Percentiles rank a stretch among this genome's conserved stretches.
Evolutionary conservation across 2,113 vertebrate genomes (phyloP).

Genomic region (Oncorhynchus kisutch): DNA sequence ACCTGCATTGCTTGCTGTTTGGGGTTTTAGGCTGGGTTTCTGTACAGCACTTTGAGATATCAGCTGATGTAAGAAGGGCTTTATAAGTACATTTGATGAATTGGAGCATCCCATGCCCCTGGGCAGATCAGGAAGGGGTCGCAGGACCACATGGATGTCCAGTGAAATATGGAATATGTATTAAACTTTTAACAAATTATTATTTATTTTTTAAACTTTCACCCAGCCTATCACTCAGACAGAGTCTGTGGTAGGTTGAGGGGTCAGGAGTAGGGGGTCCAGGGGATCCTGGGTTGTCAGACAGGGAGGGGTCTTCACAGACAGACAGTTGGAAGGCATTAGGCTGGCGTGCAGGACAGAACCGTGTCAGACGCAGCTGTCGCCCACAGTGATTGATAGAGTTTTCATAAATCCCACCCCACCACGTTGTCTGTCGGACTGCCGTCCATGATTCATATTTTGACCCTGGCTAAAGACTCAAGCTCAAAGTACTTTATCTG

Average conservation of each 20-base stretch:
- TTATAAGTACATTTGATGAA: too few relatives aligned
- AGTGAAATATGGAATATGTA: too few relatives aligned
- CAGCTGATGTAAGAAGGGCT: too few relatives aligned
- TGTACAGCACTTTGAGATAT: too few relatives aligned
- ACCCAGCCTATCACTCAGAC: too few relatives aligned
- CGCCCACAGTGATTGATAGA: slow-evolving; percentile 92
- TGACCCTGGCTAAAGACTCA: slow-evolving; percentile 91
- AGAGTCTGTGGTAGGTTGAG: slow-evolving; percentile 62
- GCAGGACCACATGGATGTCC: too few relatives aligned
- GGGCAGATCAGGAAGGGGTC: too few relatives aligned
- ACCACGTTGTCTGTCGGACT: slow-evolving; percentile 82
- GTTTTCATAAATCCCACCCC: slow-evolving; percentile 80
- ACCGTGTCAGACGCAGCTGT: slow-evolving; percentile 96
- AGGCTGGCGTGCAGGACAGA: slow-evolving; percentile 84
- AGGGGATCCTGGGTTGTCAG: slow-evolving; percentile 71
- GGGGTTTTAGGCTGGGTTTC: too few relatives aligned
- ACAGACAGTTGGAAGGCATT: slow-evolving; percentile 90
- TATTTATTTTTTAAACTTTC: too few relatives aligned
- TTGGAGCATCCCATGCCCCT: too few relatives aligned
- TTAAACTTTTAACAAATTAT: too few relatives aligned
- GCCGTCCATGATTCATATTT: slow-evolving; percentile 94
- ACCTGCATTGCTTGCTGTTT: too few relatives aligned
- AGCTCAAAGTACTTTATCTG: slow-evolving; percentile 92
- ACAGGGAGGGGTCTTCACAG: slow-evolving; percentile 78
- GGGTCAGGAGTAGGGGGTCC: slow-evolving; percentile 21